Percentiles rank a stretch among this genome's conserved stretches.
Conservation (phyloP, 2,113 vertebrate genomes). For the Oncorhynchus nerka region DNA sequence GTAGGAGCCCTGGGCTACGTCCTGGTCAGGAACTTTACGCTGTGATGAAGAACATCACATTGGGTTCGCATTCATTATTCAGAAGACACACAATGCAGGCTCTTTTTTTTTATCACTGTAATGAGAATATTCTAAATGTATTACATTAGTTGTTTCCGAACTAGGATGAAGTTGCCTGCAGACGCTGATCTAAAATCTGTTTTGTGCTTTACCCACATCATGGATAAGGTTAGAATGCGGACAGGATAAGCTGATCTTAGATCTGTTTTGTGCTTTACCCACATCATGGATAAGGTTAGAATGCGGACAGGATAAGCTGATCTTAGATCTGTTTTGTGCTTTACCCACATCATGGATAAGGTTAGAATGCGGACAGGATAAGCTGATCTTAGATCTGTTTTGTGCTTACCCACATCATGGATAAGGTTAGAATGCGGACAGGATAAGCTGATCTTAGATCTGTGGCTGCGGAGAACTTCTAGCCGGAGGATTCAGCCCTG, state of each 20-base stretch:
- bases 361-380: not conserved
- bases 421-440: not conserved
- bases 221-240: not conserved
- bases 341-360: not conserved
- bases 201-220: not conserved
- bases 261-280: not conserved
- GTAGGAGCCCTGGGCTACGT: conserved; percentile 95
- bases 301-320: not conserved
- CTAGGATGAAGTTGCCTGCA: not conserved
- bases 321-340: too few species aligned
- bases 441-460: too few species aligned
- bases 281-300: not conserved
- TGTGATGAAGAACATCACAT: conserved; percentile 54
- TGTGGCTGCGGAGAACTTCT: not conserved
- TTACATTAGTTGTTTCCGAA: not conserved
- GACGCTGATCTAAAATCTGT: not conserved
- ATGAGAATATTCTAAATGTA: not conserved
- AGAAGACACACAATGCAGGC: not conserved
- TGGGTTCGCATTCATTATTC: not conserved
- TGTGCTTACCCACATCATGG: not conserved
- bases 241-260: too few species aligned
- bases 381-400: too few species aligned
- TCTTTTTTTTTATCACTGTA: too few species aligned
- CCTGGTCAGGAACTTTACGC: conserved; percentile 95
- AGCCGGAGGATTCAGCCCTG: not conserved